Conservation (phyloP, 2,113 vertebrate species). For the Capra hircus region DNA sequence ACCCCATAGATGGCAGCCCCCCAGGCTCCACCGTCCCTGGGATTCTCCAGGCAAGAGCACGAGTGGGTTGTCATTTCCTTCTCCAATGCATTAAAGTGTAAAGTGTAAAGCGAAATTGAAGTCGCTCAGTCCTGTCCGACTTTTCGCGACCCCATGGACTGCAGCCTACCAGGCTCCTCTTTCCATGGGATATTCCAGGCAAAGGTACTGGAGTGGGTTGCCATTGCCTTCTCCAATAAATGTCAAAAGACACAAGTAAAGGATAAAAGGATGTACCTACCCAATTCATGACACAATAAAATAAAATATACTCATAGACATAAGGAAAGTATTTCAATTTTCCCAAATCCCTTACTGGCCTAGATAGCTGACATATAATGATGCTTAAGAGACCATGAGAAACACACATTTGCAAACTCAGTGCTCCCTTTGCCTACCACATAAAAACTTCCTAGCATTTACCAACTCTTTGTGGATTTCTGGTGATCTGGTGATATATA, state of each 20-base stretch:
- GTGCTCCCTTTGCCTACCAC: not conserved
- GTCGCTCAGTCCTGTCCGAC: fast-evolving
- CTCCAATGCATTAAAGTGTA: not conserved
- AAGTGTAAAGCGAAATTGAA: not conserved
- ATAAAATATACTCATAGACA: not conserved
- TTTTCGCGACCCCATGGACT: not conserved
- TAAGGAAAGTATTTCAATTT: not conserved
- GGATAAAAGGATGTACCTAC: not conserved
- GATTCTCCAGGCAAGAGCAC: not conserved
- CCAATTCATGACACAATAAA: not conserved
- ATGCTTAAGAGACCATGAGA: not conserved
- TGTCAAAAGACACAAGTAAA: not conserved
- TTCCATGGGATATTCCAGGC: not conserved
- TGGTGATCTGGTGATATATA: not conserved
- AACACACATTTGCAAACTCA: not conserved
- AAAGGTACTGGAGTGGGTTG: not conserved
- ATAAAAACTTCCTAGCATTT: not conserved
- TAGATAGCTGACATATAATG: not conserved
- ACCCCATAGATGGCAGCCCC: not conserved
- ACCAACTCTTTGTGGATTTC: not conserved
- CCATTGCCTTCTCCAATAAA: not conserved
- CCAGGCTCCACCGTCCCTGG: fast-evolving
- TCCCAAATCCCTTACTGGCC: not conserved
- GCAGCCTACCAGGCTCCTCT: not conserved
- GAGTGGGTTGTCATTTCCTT: not conserved